Base-by-base conservation (phyloP, 2,888 invertebrate species). In the Sipha maydis region DNA sequence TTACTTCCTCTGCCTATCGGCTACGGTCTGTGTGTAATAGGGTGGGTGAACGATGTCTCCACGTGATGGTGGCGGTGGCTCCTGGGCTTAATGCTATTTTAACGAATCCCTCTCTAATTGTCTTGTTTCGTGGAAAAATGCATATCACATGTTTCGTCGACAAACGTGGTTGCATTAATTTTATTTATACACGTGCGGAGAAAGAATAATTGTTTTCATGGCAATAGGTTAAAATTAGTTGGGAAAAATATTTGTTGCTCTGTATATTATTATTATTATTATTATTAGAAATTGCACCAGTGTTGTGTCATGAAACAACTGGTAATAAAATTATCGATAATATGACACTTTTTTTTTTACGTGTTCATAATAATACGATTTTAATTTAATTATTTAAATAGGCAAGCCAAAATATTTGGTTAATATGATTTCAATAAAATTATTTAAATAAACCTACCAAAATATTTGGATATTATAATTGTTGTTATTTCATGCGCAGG, bases 21-120 rank as follows among this genome's bases (percentile, higher is more conserved):
- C 14, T 48, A 1, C 14, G 48, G 48, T 48, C 48, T 48, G 48
- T 14, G 48, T 14, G 11, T 48, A 48, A 48, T 48, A 48, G 48
- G 48, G 61, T 25, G 61, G 61, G 21, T 21, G 61, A 71, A 8
- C 71, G 28, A 17, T 31, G 17, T 69, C 71, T 28, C 17, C 71
- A 31, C 14, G 71, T 31, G 3, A 19, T 19, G 19, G 71, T 31
- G 56, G 8, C 8, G 3, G 28, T 19, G 19, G 54, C 54, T 78
- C 31, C 9, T 1, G 21, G 31, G 21, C 28, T 34, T 34, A 79
- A 79, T 79, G 56, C 54, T 56, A 56, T 79, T 79, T 56, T 7
- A 79, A 79, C 79, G 54, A 31, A 56, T 56, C 25, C 25, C 54
- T 19, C 54, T 78, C 54, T 31, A 31, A 78, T 78, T 78, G 78